These are phyloP conservation scores for Rhynchophorus ferrugineus DNA, from an alignment of 1,140 invertebrate species.

Conservation along the genomic window DNA sequence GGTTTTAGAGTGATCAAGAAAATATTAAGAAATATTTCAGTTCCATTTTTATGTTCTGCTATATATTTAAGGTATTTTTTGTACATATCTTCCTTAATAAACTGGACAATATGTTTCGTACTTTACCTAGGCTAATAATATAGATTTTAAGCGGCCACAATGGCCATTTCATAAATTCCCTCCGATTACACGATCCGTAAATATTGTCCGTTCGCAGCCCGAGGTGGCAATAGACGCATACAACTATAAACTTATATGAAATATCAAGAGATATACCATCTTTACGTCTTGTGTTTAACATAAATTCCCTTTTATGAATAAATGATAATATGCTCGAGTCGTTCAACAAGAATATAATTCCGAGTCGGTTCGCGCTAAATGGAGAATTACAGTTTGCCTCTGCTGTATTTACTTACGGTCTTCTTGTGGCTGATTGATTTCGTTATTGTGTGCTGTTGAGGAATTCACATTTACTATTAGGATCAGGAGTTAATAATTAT, in stretches of 20 bases:
- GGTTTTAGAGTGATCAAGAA: too few species aligned
- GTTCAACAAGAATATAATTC: neutral
- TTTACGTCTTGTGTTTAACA: constrained; percentile 16
- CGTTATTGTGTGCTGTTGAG: too few species aligned
- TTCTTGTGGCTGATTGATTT: too few species aligned
- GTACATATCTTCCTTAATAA: neutral
- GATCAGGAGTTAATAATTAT: too few species aligned
- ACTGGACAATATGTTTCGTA: neutral
- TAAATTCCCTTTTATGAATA: constrained; percentile 24
- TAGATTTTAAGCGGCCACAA: constrained; percentile 8
- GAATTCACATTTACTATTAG: too few species aligned
- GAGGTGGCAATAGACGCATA: constrained; percentile 21
- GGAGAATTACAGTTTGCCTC: too few species aligned
- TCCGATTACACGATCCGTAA: constrained; percentile 16
- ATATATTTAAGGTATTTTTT: too few species aligned
- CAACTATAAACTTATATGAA: constrained; percentile 21
- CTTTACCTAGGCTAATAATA: constrained; percentile 2
- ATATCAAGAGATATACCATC: constrained; percentile 21
- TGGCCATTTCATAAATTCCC: constrained; percentile 18
- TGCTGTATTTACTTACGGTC: too few species aligned
- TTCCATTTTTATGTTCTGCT: too few species aligned
- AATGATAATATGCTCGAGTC: constrained; percentile 17
- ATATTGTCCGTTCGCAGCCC: constrained; percentile 12
- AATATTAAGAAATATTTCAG: too few species aligned
- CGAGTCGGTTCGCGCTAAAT: neutral